These are phyloP conservation scores for Chaetogeoica ovagalla DNA, from an alignment of 2,888 invertebrate species.

Conservation along the genomic window DNA sequence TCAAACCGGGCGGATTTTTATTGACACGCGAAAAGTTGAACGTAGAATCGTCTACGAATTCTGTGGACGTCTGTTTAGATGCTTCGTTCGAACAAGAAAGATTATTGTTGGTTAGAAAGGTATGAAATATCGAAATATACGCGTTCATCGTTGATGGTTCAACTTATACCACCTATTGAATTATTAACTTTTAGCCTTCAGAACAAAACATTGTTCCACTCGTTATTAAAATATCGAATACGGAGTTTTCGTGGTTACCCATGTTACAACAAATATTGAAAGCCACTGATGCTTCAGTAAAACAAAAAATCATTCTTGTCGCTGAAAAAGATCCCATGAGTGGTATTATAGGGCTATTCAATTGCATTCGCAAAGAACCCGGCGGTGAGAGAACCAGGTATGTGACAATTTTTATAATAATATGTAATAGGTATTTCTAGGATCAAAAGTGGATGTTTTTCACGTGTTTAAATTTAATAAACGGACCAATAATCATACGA, in stretches of 20 bases:
- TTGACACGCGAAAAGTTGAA: conserved; percentile 65
- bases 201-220: conserved; percentile 62
- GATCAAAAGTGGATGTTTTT: too few species aligned
- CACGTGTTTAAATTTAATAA: too few species aligned
- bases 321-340: conserved; percentile 70
- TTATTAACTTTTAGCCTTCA: conserved; percentile 55
- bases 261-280: conserved; percentile 59
- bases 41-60: background rate
- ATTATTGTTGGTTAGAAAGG: conserved; percentile 64
- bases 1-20: conserved; percentile 67
- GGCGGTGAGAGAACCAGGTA: conserved; percentile 67
- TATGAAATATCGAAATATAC: conserved; percentile 45
- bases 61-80: conserved; percentile 62
- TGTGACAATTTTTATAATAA: background rate
- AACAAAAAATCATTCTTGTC: conserved; percentile 68
- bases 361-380: conserved; percentile 81
- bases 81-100: conserved; percentile 64
- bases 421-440: too few species aligned
- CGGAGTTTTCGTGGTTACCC: conserved; percentile 64
- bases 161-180: background rate
- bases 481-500: too few species aligned
- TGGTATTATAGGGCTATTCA: conserved; percentile 86
- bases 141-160: background rate
- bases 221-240: conserved; percentile 61
- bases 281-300: conserved; percentile 61